phyloP scores from a whole-genome alignment of 1,140 invertebrate genomes.

The Agraylea sexmaculata region DNA sequence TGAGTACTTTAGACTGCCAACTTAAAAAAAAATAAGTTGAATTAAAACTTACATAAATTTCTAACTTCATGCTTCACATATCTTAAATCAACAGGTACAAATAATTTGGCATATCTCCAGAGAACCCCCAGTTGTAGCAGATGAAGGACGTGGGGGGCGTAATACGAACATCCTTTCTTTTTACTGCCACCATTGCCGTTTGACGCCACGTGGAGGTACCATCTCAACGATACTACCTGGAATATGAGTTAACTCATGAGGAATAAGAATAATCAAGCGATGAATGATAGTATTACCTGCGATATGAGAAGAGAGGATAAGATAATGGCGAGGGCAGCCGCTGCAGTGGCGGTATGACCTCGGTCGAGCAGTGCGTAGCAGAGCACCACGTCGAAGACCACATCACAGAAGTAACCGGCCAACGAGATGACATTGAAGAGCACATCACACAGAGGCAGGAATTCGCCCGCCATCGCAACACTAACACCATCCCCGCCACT shows the following conservation, averaged over 20 bases:
- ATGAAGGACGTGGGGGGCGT: conserved; percentile 55
- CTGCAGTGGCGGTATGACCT: conserved; percentile 45
- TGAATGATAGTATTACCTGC: conserved; percentile 42
- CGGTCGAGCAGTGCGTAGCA: conserved; percentile 66
- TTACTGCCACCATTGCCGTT: conserved; percentile 26
- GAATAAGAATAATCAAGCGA: conserved; percentile 5
- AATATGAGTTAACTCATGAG: conserved; percentile 5
- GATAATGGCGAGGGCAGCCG: conserved; percentile 54
- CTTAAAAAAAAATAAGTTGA: background rate
- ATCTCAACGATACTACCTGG: conserved; percentile 41
- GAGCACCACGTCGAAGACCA: conserved; percentile 78
- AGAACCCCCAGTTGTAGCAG: conserved; percentile 70
- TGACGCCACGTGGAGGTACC: conserved; percentile 39
- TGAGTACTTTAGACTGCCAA: background rate
- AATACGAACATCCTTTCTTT: conserved; percentile 28
- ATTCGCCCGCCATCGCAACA: conserved; percentile 56
- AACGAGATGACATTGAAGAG: conserved; percentile 84
- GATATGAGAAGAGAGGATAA: conserved; percentile 58
- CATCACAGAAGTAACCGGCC: conserved; percentile 83
- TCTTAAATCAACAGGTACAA: conserved; percentile 73
- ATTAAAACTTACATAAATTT: conserved; percentile 39
- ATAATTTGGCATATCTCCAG: conserved; percentile 79
- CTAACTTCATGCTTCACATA: conserved; percentile 75
- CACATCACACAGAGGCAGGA: conserved; percentile 77
- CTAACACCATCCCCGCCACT: conserved; percentile 27